Evolutionary conservation across 2,888 invertebrate genomes (phyloP).

Genomic region (Phortica magna): DNA sequence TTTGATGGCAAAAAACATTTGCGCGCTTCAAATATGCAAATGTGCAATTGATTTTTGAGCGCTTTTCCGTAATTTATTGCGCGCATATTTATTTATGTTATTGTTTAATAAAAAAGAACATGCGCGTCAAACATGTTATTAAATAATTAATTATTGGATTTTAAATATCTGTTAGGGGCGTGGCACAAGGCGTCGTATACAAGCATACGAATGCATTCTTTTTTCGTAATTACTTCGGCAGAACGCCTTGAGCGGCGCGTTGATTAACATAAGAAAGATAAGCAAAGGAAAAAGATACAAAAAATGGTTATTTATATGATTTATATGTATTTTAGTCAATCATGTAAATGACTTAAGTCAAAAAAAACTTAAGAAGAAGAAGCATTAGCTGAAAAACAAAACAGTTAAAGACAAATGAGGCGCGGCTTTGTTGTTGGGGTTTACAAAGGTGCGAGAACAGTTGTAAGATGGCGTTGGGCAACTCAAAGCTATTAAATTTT

Average conservation of each 20-base stretch:
- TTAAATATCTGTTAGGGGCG: conserved; percentile 20
- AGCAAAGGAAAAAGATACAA: too few species aligned
- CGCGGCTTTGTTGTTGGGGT: background rate
- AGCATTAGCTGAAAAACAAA: background rate
- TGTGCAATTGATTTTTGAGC: conserved; percentile 21
- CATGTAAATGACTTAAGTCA: background rate
- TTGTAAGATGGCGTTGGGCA: background rate
- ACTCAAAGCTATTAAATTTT: too few species aligned
- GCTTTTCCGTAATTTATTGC: conserved; percentile 17
- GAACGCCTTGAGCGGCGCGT: background rate
- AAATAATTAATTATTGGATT: conserved; percentile 61
- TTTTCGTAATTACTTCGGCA: background rate
- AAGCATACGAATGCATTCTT: background rate
- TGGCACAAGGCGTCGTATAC: background rate
- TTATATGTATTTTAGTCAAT: background rate
- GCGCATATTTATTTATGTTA: conserved; percentile 31
- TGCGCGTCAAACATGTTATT: conserved; percentile 56
- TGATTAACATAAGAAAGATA: background rate
- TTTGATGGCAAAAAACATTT: background rate
- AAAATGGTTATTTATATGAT: background rate
- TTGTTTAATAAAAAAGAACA: conserved; percentile 5
- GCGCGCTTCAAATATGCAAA: background rate
- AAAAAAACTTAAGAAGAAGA: background rate
- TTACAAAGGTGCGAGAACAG: background rate
- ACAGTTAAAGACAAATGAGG: background rate